Percentiles rank a stretch among this genome's conserved stretches.
Conservation (phyloP, 1,140 invertebrate species). For the Plectrocnemia conspersa region DNA sequence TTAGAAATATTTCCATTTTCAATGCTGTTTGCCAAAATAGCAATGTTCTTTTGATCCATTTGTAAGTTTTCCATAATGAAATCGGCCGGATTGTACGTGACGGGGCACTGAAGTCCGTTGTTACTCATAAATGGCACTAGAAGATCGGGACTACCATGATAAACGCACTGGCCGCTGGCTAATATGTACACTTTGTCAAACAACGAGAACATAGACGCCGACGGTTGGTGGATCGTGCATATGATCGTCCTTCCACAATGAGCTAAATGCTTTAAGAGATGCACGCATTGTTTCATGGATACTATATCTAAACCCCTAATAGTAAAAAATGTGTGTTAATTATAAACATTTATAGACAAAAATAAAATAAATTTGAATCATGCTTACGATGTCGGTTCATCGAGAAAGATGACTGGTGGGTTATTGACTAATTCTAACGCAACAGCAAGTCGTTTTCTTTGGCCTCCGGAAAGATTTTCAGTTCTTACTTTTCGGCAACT, state of each 20-base stretch:
- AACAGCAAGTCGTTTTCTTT: slow-evolving; percentile 82
- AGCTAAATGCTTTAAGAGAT: slow-evolving; percentile 54
- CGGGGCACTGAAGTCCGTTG: slow-evolving; percentile 43
- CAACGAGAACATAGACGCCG: slow-evolving; percentile 69
- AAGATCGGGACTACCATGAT: slow-evolving; percentile 44
- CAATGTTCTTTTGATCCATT: slow-evolving; percentile 37
- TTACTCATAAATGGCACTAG: slow-evolving; percentile 45
- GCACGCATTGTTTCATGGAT: slow-evolving; percentile 64
- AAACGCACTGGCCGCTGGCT: slow-evolving; percentile 29
- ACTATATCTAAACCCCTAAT: slow-evolving; percentile 71
- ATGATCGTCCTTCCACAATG: slow-evolving; percentile 69
- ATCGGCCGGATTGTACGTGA: slow-evolving; percentile 48
- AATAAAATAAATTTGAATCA: neutral
- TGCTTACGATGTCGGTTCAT: slow-evolving; percentile 87
- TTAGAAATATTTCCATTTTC: slow-evolving; percentile 42
- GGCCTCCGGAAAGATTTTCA: slow-evolving; percentile 75
- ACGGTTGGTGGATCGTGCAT: slow-evolving; percentile 82
- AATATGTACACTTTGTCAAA: slow-evolving; percentile 55
- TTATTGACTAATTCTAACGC: slow-evolving; percentile 81
- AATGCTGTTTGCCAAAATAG: slow-evolving; percentile 43
- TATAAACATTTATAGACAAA: neutral
- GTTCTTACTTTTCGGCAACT: slow-evolving; percentile 62
- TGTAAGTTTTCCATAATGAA: slow-evolving; percentile 45
- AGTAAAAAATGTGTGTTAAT: slow-evolving; percentile 26
- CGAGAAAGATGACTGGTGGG: slow-evolving; percentile 85